phyloP scores from a whole-genome alignment of 2,888 invertebrate species.

The Eucera pruinosa region DNA sequence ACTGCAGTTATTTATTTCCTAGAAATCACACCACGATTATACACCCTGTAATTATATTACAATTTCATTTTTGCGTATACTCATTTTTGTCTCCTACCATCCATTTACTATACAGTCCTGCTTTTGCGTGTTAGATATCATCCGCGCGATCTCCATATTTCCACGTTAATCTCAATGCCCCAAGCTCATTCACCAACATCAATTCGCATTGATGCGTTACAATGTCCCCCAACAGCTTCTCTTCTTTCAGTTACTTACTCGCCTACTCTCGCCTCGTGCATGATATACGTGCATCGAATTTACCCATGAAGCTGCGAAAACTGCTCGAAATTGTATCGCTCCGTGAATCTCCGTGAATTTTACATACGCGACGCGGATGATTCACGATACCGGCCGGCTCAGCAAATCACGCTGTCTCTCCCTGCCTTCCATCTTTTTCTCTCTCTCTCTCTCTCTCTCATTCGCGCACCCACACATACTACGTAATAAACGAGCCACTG shows the following conservation, averaged over 20 bases:
- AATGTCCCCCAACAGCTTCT: neutral
- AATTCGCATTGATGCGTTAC: neutral
- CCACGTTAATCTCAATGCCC: neutral
- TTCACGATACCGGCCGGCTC: slow-evolving; percentile 63
- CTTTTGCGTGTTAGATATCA: too few relatives aligned
- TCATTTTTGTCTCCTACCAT: too few relatives aligned
- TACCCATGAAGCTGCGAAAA: slow-evolving; percentile 48
- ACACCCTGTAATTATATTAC: too few relatives aligned
- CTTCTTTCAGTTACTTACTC: neutral
- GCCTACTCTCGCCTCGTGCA: neutral
- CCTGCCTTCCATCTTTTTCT: slow-evolving; percentile 11
- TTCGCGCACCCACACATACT: too few relatives aligned
- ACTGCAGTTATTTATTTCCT: too few relatives aligned
- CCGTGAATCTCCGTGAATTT: slow-evolving; percentile 63
- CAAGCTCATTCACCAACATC: neutral
- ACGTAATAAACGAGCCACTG: slow-evolving; percentile 34
- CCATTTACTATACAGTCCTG: too few relatives aligned
- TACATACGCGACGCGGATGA: slow-evolving; percentile 58
- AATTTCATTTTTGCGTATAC: too few relatives aligned
- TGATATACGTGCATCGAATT: slow-evolving; percentile 39
- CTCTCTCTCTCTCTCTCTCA: neutral
- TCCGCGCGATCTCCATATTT: too few relatives aligned
- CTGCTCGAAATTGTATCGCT: slow-evolving; percentile 51
- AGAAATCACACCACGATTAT: too few relatives aligned
- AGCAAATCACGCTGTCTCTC: slow-evolving; percentile 61